Conservation (phyloP, 2,113 vertebrate species). For the Cichladusa arquata region DNA sequence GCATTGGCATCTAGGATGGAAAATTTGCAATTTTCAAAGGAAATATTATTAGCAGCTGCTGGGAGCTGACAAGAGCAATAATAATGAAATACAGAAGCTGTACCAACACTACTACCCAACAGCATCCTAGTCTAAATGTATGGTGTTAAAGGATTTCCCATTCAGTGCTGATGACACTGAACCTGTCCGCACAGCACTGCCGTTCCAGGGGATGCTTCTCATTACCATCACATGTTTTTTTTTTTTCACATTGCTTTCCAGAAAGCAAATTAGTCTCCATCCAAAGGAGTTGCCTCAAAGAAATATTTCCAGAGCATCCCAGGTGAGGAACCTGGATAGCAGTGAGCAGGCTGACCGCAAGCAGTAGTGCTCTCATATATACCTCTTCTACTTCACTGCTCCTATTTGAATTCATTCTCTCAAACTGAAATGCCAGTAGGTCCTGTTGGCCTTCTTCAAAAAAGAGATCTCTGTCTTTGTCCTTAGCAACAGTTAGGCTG, state of each 20-base stretch:
- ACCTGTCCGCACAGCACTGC: not conserved
- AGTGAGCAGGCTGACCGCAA: not conserved
- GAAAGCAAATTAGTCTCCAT: not conserved
- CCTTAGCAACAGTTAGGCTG: not conserved
- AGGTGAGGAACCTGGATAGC: not conserved
- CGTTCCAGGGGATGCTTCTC: not conserved
- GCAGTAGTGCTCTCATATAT: not conserved
- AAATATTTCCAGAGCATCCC: not conserved
- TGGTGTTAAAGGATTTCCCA: not conserved
- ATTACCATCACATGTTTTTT: not conserved
- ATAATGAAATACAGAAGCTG: not conserved
- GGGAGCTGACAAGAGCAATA: not conserved
- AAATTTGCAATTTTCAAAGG: not conserved
- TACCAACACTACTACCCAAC: not conserved
- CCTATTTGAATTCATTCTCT: not conserved
- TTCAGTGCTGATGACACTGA: not conserved
- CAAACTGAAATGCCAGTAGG: not conserved
- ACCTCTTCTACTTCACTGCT: not conserved
- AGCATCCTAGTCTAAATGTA: not conserved
- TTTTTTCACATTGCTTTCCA: not conserved
- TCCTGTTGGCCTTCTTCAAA: not conserved
- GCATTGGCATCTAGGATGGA: not conserved
- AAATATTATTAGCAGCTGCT: not conserved
- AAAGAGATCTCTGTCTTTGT: not conserved
- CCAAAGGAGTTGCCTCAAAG: not conserved